Base-by-base conservation (phyloP, 2,113 vertebrate species). In the Misgurnus anguillicaudatus region DNA sequence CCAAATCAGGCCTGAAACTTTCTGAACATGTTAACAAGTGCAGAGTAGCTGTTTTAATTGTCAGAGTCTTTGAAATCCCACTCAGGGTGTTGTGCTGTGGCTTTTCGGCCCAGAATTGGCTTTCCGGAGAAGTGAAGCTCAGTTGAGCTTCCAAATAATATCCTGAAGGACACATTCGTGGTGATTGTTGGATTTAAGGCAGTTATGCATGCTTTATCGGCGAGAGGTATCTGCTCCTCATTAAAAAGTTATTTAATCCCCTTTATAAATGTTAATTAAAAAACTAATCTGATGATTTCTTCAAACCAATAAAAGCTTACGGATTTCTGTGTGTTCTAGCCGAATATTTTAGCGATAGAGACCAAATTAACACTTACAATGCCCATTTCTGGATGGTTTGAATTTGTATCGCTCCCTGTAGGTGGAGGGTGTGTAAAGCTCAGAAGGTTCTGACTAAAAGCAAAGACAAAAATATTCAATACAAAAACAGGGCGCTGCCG, bases 21-120 rank as follows among this genome's bases (percentile, higher is more conserved):
- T 85, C 84, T 79, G 85, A 89, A 92, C 86, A 86, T 88, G 88
- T 89, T 91, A 89, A 90, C 86, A 88, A 86, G 82, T 85, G 85
- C 21, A 63, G 66, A 85, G 87, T 80, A 80, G 80, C 68, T 85
- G 86, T 86, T 91, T 90, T 80, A 91, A 91, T 88, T 89, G 86
- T 85, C 78, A 77, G 83, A 76, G 53, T 85, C 85, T 89, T 88
- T 86, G 64, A 81, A 81, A 87, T 64, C 80, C 75, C 62, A 19
- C 41, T 38, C 61, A 38, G 60, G 7, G 53, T 36, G 45, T 64
- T 64, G 10, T 64, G 16, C 45, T 10, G 45, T 64, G 45, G 19
- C 48, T 64, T 65, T 42, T 62, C 51, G 16, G 7, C 19, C 38
- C 8, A 39, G 7, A 42, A 31, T 7, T 60, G 6, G 2, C 24